Conservation (phyloP, 2,797 vertebrate genomes). For the Mareca penelope region DNA sequence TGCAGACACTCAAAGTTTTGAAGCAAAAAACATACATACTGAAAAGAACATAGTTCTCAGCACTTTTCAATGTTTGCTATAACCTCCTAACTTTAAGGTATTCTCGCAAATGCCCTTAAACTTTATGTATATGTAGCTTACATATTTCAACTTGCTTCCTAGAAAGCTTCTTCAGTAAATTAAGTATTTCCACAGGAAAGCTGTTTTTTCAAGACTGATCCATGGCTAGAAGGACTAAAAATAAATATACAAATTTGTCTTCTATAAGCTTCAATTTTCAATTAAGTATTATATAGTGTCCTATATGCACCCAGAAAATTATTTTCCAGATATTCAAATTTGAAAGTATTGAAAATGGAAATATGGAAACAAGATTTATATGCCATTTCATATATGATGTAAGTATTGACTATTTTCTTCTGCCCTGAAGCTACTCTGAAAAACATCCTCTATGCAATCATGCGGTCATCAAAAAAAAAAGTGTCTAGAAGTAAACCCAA, state of each 20-base stretch:
- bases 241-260: neutral
- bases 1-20: neutral
- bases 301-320: neutral
- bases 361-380: neutral
- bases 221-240: neutral
- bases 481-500: neutral
- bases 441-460: neutral
- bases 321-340: neutral
- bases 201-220: neutral
- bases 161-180: neutral
- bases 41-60: neutral
- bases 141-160: neutral
- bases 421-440: neutral
- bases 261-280: neutral
- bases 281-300: neutral
- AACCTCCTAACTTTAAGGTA: neutral
- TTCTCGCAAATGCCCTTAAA: neutral
- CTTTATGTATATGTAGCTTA: neutral
- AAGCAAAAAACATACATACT: neutral
- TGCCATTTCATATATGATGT: too few relatives aligned
- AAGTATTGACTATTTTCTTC: neutral
- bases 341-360: neutral
- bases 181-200: neutral
- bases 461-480: neutral
- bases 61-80: neutral